These are phyloP conservation scores for Troides aeacus DNA, from an alignment of 2,888 invertebrate genomes.

Conservation along the genomic window DNA sequence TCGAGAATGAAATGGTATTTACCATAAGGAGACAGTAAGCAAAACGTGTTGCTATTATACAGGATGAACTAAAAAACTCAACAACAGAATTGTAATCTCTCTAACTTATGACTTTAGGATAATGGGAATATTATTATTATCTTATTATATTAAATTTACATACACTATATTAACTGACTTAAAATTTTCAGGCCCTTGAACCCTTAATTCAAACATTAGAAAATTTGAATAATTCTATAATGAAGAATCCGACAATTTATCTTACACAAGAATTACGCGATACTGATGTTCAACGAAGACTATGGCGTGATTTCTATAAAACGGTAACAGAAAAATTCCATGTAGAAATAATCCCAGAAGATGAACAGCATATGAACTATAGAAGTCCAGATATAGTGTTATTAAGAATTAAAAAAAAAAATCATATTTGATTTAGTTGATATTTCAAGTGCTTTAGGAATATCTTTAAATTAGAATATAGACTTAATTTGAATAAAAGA, in stretches of 20 bases:
- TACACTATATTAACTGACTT: slow-evolving; percentile 1
- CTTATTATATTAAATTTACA: neutral
- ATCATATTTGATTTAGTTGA: neutral
- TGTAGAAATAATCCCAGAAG: slow-evolving; percentile 75
- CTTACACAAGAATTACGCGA: slow-evolving; percentile 85
- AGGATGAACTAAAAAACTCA: too few relatives aligned
- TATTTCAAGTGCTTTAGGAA: neutral
- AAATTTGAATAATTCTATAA: slow-evolving; percentile 60
- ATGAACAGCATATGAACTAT: slow-evolving; percentile 82
- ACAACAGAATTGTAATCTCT: too few relatives aligned
- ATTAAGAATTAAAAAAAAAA: slow-evolving; percentile 65
- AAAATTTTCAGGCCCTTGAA: slow-evolving; percentile 75
- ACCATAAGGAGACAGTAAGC: too few relatives aligned
- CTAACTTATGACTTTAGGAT: too few relatives aligned
- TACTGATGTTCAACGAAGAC: slow-evolving; percentile 72
- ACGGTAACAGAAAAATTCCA: slow-evolving; percentile 54
- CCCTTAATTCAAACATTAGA: slow-evolving; percentile 81
- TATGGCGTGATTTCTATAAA: slow-evolving; percentile 65
- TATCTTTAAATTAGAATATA: neutral
- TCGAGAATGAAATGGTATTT: too few relatives aligned
- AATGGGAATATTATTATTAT: too few relatives aligned
- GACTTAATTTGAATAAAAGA: too few relatives aligned
- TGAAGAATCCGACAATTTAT: slow-evolving; percentile 77
- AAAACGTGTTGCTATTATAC: too few relatives aligned
- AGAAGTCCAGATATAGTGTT: slow-evolving; percentile 83